Conservation (phyloP, 2,888 invertebrate genomes). For the Amphipyra tragopoginis region DNA sequence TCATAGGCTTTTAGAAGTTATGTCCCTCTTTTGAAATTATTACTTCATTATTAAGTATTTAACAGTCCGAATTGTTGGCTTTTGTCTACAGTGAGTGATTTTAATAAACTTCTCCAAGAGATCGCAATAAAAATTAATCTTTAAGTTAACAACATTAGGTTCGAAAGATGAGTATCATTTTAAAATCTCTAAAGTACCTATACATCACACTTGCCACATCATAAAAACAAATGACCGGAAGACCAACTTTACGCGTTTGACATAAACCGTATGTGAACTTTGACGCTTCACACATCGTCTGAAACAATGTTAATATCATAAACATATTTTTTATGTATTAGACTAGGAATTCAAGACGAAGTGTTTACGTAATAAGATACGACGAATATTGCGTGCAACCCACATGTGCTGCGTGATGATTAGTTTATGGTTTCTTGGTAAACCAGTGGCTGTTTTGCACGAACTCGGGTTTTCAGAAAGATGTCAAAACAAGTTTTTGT, state of each 20-base stretch:
- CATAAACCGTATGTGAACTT: slow-evolving; percentile 34
- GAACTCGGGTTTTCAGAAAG: background rate
- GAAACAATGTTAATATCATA: slow-evolving; percentile 26
- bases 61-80: too few species aligned
- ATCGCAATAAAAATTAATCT: too few species aligned
- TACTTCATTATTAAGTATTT: too few species aligned
- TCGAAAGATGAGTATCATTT: too few species aligned
- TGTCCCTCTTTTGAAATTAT: too few species aligned
- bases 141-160: too few species aligned
- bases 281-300: slow-evolving; percentile 23
- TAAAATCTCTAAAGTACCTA: too few species aligned
- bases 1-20: too few species aligned
- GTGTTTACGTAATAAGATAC: slow-evolving; percentile 31
- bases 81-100: too few species aligned
- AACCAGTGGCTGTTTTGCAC: background rate
- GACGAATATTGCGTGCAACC: slow-evolving; percentile 18
- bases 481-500: background rate
- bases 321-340: slow-evolving; percentile 25
- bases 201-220: background rate
- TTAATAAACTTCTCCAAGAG: too few species aligned
- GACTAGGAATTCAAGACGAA: slow-evolving; percentile 15
- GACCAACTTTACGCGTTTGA: slow-evolving; percentile 12
- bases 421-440: slow-evolving; percentile 26
- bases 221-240: slow-evolving; percentile 16
- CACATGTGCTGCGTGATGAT: slow-evolving; percentile 24